Evolutionary conservation across 1,140 invertebrate genomes (phyloP), one percentile per base, ranked within the genome.

Genomic region (Leptopilina clavipes): DNA sequence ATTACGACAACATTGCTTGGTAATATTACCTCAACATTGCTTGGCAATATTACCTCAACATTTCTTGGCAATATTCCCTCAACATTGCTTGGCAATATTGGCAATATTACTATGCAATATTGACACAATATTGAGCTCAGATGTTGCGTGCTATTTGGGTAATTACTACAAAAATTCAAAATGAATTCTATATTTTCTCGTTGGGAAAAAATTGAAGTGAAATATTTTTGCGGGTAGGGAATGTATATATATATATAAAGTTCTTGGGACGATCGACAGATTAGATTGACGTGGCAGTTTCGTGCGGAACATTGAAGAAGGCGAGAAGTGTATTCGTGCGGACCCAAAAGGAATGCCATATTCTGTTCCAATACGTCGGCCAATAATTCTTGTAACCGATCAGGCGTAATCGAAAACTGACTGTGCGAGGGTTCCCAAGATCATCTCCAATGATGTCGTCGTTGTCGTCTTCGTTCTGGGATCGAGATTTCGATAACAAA

Each of bases 401-500:
- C 45, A 79, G 74, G 71, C 77, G 65, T 75, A 59, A 48, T 43
- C 52, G 31, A 25, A 73, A 25, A 48, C 12, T 40, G n/a, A 72
- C 48, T 74, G n/a, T n/a, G n/a, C n/a, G 59, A 72, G 8, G 71
- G 70, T 22, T 70, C 10, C 3, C 44, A 77, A 2, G 72, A 78
- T 75, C 71, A 56, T 78, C 72, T 31, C 6, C 22, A 43, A 18
- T 56, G 70, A 78, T 78, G 70, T 43, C n/a, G n/a, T 54, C 31
- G 37, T 40, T 40, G 9, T 40, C 37, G 25, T 17, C 8, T 14
- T 19, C 14, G 44, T 45, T 44, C 22, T 59, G 9, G 77, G 71
- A 76, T 74, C 48, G 12, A 74, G 72, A 79, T 74, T 56, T 74
- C 78, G 75, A 79, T 76, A 79, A 79, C 45, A 56, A 56, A 76